Evolutionary conservation across 1,140 invertebrate genomes (phyloP), one percentile per base, ranked within the genome.

Genomic region (Matsumurasca onukii): DNA sequence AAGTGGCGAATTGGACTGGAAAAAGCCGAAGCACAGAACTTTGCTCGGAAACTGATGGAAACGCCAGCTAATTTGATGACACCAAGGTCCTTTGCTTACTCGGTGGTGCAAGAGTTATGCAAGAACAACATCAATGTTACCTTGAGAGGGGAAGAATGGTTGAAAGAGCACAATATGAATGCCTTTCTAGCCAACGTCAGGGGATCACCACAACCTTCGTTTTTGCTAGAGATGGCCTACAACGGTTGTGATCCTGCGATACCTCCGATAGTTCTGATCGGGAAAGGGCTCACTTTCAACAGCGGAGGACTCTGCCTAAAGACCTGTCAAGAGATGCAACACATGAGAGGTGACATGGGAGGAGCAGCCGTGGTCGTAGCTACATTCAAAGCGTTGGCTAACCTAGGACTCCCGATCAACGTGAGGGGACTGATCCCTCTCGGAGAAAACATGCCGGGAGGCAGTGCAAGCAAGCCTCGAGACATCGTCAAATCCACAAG

Each of bases 291-390:
- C n/a, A n/a, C n/a, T n/a, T n/a, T n/a, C n/a, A 87, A 89, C 74
- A 85, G 84, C 72, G 88, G 88, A 66, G 88, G 88, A 31, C 82
- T 89, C 25, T 86, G 85, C 55, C 69, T 89, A 5, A 89, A 88
- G 74, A 82, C 82, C 0, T 76, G 77, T 20, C 79, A 82, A 45
- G 79, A 82, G 45, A 88, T 89, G 83, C 81, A 85, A 69, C 77
- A 80, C 61, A 87, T 88, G 86, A 75, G 87, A 67, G 87, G 80
- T 17, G 88, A 89, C 74, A 88, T 89, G 86, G 86, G 85, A 29
- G 88, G 88, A n/a, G 87, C 86, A n/a, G 87, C 88, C 1, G 83
- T 82, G 75, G 82, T 86, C 22, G 77, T 84, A 13, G 84, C 81
- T 1, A 76, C 85, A 17, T 77, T 87, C 24, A 76, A 79, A 27